Evolutionary conservation across 1,140 invertebrate species (phyloP).

Genomic region (Condylostylus longicornis): DNA sequence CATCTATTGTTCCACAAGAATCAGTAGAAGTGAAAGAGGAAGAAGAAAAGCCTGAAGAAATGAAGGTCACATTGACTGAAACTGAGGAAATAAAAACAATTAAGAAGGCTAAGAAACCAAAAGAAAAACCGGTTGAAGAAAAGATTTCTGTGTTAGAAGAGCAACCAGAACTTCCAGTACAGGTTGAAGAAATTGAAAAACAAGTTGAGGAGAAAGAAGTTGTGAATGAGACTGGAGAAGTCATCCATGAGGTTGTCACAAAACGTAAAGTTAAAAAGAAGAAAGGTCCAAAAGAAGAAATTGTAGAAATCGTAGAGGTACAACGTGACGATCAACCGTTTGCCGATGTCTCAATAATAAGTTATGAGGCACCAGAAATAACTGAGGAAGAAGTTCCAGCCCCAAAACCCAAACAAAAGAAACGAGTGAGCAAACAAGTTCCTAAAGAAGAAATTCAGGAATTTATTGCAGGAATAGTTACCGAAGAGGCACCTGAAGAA

Average conservation of each 20-base stretch:
- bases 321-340: slow-evolving; percentile 17
- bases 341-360: slow-evolving; percentile 24
- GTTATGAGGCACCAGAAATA: slow-evolving; percentile 14
- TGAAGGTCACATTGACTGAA: too few species aligned
- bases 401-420: slow-evolving; percentile 18
- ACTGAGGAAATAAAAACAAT: too few species aligned
- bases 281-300: slow-evolving; percentile 31
- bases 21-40: too few species aligned
- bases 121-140: background rate
- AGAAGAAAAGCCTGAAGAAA: too few species aligned
- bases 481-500: slow-evolving; percentile 13
- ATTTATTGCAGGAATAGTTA: slow-evolving; percentile 9
- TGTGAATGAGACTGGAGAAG: slow-evolving; percentile 11
- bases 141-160: too few species aligned
- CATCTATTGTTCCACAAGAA: too few species aligned
- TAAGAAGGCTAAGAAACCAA: background rate
- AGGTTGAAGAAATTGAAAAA: slow-evolving; percentile 10
- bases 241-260: slow-evolving; percentile 20
- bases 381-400: slow-evolving; percentile 14
- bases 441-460: slow-evolving; percentile 21
- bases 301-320: slow-evolving; percentile 32
- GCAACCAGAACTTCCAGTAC: background rate
- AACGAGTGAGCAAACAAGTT: slow-evolving; percentile 18
- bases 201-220: slow-evolving; percentile 11
- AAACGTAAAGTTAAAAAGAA: slow-evolving; percentile 33